phyloP scores from a whole-genome alignment of 2,888 invertebrate genomes.

The Drosophila siamana region DNA sequence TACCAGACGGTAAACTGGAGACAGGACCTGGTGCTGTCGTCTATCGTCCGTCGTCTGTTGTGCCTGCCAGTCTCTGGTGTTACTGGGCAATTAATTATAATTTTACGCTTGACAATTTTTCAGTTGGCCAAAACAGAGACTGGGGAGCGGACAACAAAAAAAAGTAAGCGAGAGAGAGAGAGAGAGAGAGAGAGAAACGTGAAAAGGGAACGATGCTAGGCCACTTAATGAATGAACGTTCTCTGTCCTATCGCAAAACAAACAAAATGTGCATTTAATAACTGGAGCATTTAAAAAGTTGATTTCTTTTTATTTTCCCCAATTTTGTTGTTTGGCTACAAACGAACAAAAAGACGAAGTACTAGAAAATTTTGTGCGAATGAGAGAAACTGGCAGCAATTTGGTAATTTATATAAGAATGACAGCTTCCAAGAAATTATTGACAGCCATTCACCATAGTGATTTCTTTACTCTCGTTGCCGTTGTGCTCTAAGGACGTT shows the following conservation, averaged over 20 bases:
- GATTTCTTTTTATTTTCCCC: slow-evolving; percentile 2
- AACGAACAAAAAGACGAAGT: neutral
- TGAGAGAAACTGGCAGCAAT: slow-evolving; percentile 17
- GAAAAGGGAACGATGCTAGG: slow-evolving; percentile 11
- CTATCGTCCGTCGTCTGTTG: slow-evolving; percentile 23
- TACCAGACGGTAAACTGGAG: slow-evolving; percentile 12
- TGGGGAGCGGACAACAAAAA: neutral
- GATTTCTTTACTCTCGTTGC: slow-evolving; percentile 2
- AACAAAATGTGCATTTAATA: slow-evolving; percentile 52
- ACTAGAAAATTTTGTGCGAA: neutral
- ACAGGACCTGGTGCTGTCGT: slow-evolving; percentile 6
- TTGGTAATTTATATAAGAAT: slow-evolving; percentile 41
- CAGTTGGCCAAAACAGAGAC: slow-evolving; percentile 50
- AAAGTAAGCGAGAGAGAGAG: too few species aligned
- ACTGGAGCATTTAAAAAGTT: slow-evolving; percentile 40
- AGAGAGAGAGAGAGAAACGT: neutral
- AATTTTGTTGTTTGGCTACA: slow-evolving; percentile 21
- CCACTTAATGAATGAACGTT: slow-evolving; percentile 40
- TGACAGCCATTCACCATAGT: slow-evolving; percentile 21
- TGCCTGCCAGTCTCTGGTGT: slow-evolving; percentile 54
- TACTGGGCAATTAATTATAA: slow-evolving; percentile 76
- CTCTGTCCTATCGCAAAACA: neutral
- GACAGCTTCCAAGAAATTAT: slow-evolving; percentile 39
- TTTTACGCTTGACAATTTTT: slow-evolving; percentile 74
- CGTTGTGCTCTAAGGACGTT: neutral